Conservation (phyloP, 2,888 invertebrate species). For the Alloscopus bannaensis region DNA sequence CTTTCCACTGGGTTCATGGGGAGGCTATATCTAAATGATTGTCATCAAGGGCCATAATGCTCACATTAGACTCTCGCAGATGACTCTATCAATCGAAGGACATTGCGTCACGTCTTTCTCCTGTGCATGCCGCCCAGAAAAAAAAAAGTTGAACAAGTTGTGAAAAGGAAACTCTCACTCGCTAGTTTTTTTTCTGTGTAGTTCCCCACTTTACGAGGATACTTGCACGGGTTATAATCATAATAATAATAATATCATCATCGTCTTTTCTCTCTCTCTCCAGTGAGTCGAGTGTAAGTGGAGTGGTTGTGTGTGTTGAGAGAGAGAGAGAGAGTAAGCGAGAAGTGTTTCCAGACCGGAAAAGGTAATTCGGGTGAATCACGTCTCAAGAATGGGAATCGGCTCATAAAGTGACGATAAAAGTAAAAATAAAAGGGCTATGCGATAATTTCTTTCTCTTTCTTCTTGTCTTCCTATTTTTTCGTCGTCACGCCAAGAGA, state of each 20-base stretch:
- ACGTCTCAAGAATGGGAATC: constrained; percentile 72
- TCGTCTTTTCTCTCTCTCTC: constrained; percentile 22
- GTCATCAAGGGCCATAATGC: constrained; percentile 72
- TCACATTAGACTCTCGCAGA: constrained; percentile 69
- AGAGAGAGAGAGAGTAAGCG: not conserved
- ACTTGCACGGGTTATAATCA: constrained; percentile 50
- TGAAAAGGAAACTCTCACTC: not conserved
- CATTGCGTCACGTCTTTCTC: constrained; percentile 55
- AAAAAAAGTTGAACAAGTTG: constrained; percentile 5
- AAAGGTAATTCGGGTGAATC: constrained; percentile 72
- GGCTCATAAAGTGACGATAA: constrained; percentile 72
- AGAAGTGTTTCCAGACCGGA: constrained; percentile 55
- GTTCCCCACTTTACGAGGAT: constrained; percentile 15
- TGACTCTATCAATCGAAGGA: constrained; percentile 73
- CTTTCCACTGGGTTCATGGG: constrained; percentile 67
- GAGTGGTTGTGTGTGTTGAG: constrained; percentile 30
- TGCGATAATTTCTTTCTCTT: constrained; percentile 71
- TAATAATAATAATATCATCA: constrained; percentile 57
- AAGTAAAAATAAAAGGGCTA: constrained; percentile 72
- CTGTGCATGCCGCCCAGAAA: not conserved
- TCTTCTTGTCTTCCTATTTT: constrained; percentile 14
- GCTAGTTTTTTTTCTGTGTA: not conserved
- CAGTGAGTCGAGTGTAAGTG: no score
- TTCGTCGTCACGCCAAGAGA: not conserved
- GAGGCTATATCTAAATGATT: constrained; percentile 71